These are phyloP conservation scores for Drosophila azteca DNA, from an alignment of 1,140 invertebrate genomes.

Conservation along the genomic window DNA sequence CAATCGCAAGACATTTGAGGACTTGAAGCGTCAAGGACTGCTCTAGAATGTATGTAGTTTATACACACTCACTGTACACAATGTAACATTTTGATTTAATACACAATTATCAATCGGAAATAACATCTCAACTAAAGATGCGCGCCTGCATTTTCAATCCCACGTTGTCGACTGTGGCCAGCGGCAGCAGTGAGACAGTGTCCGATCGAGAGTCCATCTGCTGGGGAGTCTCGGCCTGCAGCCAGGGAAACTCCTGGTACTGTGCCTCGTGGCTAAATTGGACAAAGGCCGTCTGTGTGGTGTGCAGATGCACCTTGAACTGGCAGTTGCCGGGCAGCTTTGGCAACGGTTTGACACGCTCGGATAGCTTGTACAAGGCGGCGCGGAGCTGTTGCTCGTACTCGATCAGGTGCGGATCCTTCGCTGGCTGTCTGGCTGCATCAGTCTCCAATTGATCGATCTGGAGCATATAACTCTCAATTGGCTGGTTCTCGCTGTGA, in stretches of 20 bases:
- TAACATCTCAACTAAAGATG: constrained; percentile 31
- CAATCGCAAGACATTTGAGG: constrained; percentile 98
- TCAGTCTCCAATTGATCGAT: constrained; percentile 10
- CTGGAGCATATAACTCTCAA: constrained; percentile 59
- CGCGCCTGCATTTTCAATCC: constrained; percentile 60
- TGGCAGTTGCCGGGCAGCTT: constrained; percentile 49
- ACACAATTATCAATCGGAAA: constrained; percentile 5
- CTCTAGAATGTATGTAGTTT: constrained; percentile 86
- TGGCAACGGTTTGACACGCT: constrained; percentile 59
- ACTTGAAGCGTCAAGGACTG: constrained; percentile 98
- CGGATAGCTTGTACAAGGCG: constrained; percentile 59
- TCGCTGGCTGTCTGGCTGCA: background rate
- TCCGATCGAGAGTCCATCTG: background rate
- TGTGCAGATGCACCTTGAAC: constrained; percentile 74
- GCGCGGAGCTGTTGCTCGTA: constrained; percentile 71
- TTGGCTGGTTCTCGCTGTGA: constrained; percentile 29
- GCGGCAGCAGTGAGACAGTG: constrained; percentile 46
- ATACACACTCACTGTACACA: no score
- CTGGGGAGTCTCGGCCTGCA: constrained; percentile 29
- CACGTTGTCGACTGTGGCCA: constrained; percentile 48
- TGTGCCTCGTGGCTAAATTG: constrained; percentile 60
- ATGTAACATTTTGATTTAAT: constrained; percentile 24
- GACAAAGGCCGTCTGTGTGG: constrained; percentile 64
- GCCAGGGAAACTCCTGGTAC: constrained; percentile 80
- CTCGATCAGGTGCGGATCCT: constrained; percentile 57